Evolutionary conservation across 2,797 vertebrate genomes (phyloP).

Genomic region (Microcaecilia unicolor): DNA sequence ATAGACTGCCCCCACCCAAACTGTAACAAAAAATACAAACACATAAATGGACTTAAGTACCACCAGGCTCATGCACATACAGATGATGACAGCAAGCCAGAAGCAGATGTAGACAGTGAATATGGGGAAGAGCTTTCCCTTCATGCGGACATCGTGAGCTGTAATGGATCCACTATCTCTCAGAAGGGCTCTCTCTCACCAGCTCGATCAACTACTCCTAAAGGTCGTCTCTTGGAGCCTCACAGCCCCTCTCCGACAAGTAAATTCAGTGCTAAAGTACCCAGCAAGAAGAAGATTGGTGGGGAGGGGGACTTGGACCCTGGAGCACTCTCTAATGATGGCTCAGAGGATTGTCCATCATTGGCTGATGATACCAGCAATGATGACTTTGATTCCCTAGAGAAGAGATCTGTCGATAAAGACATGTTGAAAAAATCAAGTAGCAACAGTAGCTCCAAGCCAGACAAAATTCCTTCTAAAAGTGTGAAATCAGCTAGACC

Average conservation of each 20-base stretch:
- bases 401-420: conserved; percentile 72
- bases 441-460: conserved; percentile 56
- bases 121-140: conserved; percentile 84
- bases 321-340: conserved; percentile 74
- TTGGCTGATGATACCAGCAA: conserved; percentile 89
- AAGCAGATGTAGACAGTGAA: conserved; percentile 89
- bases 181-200: conserved; percentile 92
- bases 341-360: conserved; percentile 84
- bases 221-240: conserved; percentile 84
- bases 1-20: conserved; percentile 98
- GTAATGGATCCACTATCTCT: conserved; percentile 77
- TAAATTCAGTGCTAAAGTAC: conserved; percentile 81
- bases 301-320: conserved; percentile 77
- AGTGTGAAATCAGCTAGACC: conserved; percentile 84
- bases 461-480: conserved; percentile 84
- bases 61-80: conserved; percentile 97
- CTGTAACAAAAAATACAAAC: conserved; percentile 99
- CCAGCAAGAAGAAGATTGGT: conserved; percentile 82
- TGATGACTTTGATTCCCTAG: conserved; percentile 77
- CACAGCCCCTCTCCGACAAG: conserved; percentile 86
- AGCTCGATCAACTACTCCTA: conserved; percentile 86
- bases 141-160: conserved; percentile 73
- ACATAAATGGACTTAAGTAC: conserved; percentile 97
- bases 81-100: conserved; percentile 86
- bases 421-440: conserved; percentile 83